Evolutionary conservation across 1,140 invertebrate genomes (phyloP), one percentile per base, ranked within the genome.

Genomic region (Sarcophaga peregrina): DNA sequence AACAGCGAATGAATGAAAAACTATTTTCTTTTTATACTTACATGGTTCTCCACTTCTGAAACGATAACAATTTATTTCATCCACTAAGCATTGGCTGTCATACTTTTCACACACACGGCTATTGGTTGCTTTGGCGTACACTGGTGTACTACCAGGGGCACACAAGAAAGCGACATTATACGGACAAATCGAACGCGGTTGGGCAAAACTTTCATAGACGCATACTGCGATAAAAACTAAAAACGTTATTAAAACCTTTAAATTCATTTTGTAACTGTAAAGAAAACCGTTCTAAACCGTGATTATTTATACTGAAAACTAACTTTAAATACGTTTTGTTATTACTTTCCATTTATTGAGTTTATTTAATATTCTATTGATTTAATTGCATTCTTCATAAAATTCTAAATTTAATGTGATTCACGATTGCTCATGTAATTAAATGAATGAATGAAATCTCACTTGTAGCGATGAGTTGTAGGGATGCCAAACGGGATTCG

Each of bases 161-260:
- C 75, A 78, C 2, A 78, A 17, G 11, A 78, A n/a, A 4, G 47
- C 75, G 20, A 78, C 75, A 25, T 78, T 78, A 50, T 11, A 4
- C 5, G 15, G 8, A 78, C 75, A 78, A 78, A 52, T 78, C 17
- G 75, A 47, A 15, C 47, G 75, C 8, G n/a, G 15, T 48, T 78
- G 75, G 7, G 25, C 75, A 10, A 4, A 76, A 6, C 47, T 17
- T 15, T 10, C 1, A 50, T 9, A 20, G 10, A 47, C 47, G 3
- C 50, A 3, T 20, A 78, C 52, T 3, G 17, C 75, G 47, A 78
- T 17, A 0, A 78, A n/a, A 20, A 8, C 62, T 0, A 78, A 78
- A 78, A 78, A 17, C 11, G 75, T 78, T 78, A 50, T 78, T 17
- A 78, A 78, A 78, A 47, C 48, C 47, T 50, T 20, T 17, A 78